Base-by-base conservation (phyloP, 2,797 vertebrate species). In the Dipus sagitta region DNA sequence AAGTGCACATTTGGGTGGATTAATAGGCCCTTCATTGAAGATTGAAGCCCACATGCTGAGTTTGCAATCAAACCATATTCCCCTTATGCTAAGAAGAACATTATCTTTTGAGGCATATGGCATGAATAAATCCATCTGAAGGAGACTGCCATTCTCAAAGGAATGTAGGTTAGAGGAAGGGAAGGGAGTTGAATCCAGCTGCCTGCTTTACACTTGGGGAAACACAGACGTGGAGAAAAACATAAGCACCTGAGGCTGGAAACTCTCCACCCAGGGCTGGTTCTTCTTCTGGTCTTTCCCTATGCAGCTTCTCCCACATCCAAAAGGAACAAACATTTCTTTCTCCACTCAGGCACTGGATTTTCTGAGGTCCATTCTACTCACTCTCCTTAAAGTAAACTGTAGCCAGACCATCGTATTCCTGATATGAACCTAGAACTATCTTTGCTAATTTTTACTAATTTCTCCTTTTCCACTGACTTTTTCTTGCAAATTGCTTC, bases 21-120 rank as follows among this genome's bases (percentile, higher is more conserved):
- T 71, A 70, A 64, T 47, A 82, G 80, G 15, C 34, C 72, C 47
- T 74, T 74, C 72, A 62, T 2, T 65, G 75, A 86, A 92, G 28
- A 75, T 87, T 94, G 78, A 87, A 94, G 88, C 17, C 6, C 70
- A 85, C 68, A 26, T 60, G 62, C 75, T 85, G 58, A 86, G 87
- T 90, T 80, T 90, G 60, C 58, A 91, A 34, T 67, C 89, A 92
- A 85, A 76, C n/a, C 9, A 38, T 70, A 54, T n/a, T 90, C 26
- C 58, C 52, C n/a, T 92, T 71, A 9, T 68, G 68, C 87, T 88
- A 18, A 58, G 30, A 38, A 38, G 13, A 26, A 1, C 2, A 1
- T 86, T 77, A 26, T 88, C 18, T 88, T 95, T 89, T 60, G 38
- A 80, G 75, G 26, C 47, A 60, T 70, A 34, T 75, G 58, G 17